phyloP scores from a whole-genome alignment of 2,888 invertebrate species.

The Aphrophora alni region DNA sequence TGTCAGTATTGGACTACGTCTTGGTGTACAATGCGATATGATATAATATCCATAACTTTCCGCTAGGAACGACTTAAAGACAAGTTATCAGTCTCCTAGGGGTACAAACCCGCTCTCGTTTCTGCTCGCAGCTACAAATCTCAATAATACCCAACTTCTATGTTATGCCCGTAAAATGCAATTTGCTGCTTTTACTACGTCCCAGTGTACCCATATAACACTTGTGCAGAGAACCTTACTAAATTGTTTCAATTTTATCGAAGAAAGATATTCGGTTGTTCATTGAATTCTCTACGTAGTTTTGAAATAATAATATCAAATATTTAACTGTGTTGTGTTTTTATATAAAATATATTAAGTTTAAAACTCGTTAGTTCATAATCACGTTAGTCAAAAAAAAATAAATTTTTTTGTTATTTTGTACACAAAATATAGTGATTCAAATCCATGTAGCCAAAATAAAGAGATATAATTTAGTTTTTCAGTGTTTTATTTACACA shows the following conservation, averaged over 20 bases:
- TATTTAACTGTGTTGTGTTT: too few relatives aligned
- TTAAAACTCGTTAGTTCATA: too few relatives aligned
- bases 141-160: constrained; percentile 6
- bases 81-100: neutral
- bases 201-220: neutral
- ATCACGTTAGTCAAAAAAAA: too few relatives aligned
- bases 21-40: neutral
- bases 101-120: neutral
- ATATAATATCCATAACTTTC: neutral
- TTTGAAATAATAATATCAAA: too few relatives aligned
- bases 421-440: too few relatives aligned
- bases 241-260: neutral
- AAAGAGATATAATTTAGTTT: too few relatives aligned
- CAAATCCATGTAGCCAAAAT: too few relatives aligned
- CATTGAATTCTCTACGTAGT: too few relatives aligned
- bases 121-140: neutral
- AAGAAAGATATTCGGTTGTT: too few relatives aligned
- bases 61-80: neutral
- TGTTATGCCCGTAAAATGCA: constrained; percentile 6
- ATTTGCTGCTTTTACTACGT: constrained; percentile 6
- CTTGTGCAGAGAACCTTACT: neutral
- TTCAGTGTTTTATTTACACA: too few relatives aligned
- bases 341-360: too few relatives aligned
- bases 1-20: neutral
- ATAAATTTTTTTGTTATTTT: too few relatives aligned